Evolutionary conservation across 2,888 invertebrate genomes (phyloP), one percentile per base, ranked within the genome.

Genomic region (Lasioglossum oenotherae): DNA sequence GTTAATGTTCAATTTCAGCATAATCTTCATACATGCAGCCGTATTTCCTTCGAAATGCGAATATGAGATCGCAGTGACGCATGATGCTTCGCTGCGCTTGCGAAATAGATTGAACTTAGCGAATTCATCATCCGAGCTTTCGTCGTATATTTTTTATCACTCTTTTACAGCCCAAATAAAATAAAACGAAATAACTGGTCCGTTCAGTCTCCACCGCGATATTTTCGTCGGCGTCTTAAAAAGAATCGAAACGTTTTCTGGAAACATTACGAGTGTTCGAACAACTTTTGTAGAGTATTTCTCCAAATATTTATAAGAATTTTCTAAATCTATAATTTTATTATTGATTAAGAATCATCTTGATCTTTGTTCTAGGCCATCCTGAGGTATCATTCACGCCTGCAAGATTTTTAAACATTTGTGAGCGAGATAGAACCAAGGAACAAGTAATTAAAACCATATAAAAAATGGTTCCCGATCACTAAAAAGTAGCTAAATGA

Each of bases 21-120:
- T 31, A 19, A 64, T 64, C 64, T 19, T 64, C 31, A 31, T 16
- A 31, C 2, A 8, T 31, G 16, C 64, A 8, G 2, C 64, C 64
- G 16, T 16, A 64, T 64, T 64, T 31, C 31, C 64, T 31, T 31
- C 31, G 16, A 31, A 64, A 31, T 31, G 16, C 64, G 31, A 64
- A 6, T 19, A 64, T 31, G 64, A 64, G 16, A 16, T 16, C 31
- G 64, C 31, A 31, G 64, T 31, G 31, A 31, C 31, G 53, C 31
- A 49, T 49, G 23, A 49, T 8, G 49, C 31, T 16, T 16, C 31
- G 31, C 31, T 8, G 2, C n/a, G 16, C 64, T 64, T 19, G 64
- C 27, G 64, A 31, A 31, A 64, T 64, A 31, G 64, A 31, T 64
- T 64, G 64, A 64, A 64, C 31, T 64, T 64, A 64, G 31, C 64